A percentile compares a stretch with the other conserved stretches of the same genome.
Conservation (phyloP, 2,113 vertebrate genomes). For the Catharus bicknelli region DNA sequence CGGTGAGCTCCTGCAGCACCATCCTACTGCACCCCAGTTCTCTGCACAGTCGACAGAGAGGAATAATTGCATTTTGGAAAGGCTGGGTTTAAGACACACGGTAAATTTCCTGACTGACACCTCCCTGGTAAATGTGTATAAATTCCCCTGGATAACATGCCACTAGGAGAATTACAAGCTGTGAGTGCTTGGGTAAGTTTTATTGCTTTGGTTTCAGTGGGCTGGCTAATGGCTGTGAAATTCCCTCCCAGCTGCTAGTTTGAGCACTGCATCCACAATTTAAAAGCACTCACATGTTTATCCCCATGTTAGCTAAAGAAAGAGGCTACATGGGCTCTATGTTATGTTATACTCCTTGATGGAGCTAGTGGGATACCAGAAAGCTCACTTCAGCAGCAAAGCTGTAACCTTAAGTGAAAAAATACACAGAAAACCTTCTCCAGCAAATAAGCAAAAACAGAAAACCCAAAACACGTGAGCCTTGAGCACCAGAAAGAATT, state of each 20-base stretch:
- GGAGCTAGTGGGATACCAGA: not conserved
- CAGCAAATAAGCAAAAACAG: not conserved
- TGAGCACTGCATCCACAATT: not conserved
- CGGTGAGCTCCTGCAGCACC: not conserved
- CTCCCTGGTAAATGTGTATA: not conserved
- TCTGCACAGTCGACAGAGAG: not conserved
- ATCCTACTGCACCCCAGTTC: not conserved
- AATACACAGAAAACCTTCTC: not conserved
- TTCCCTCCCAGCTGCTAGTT: not conserved
- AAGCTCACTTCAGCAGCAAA: not conserved
- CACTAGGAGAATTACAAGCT: not conserved
- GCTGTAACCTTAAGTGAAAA: not conserved
- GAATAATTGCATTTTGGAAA: not conserved
- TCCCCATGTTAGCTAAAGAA: not conserved
- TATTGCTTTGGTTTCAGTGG: not conserved
- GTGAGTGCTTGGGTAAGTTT: not conserved
- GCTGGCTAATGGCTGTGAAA: conserved; percentile 30
- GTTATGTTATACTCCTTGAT: not conserved
- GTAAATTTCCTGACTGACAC: conserved; percentile 13
- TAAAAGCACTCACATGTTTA: not conserved
- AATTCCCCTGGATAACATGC: not conserved
- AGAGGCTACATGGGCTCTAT: not conserved
- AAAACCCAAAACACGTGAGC: not conserved
- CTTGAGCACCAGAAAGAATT: not conserved
- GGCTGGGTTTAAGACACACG: not conserved